Evolutionary conservation across 2,113 vertebrate genomes (phyloP), one percentile per base, ranked within the genome.

Genomic region (Empidonax traillii): DNA sequence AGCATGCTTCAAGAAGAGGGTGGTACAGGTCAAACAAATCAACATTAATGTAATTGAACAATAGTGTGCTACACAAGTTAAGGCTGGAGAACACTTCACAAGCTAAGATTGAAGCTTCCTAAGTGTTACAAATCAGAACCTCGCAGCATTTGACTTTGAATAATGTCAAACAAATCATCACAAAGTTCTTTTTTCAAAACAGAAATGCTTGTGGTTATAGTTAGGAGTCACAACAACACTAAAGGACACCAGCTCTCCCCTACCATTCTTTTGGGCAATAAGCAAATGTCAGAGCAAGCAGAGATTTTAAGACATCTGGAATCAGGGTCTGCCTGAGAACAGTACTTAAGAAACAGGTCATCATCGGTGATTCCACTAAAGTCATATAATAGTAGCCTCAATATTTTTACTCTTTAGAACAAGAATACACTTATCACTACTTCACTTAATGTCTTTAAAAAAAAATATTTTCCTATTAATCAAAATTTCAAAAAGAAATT

Each of bases 341-440:
- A 44, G 51, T 1, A 74, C 9, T 47, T 58, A 84, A 84, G 20
- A 30, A 90, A 74, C 10, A 44, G 24, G 24, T 66, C 37, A 30
- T 31, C 0, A 0, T 16, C 4, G 2, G 0, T 47, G 21, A 66
- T 56, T 80, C 24, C 44, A 63, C 24, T 1, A 3, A 69, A 31
- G 46, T 63, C 49, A 76, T 3, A 47, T 30, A 37, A 67, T 9
- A 83, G 18, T 6, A 73, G 13, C 20, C n/a, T 56, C 18, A 79
- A 6, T 51, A 71, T 47, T 78, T 61, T 85, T 62, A 76, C 10
- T 63, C 22, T 58, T 30, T 62, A 83, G 49, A 94, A 37, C 31
- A 90, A 68, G 10, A 91, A 67, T 49, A 73, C 25, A 82, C 31
- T 28, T 25, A 63, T 43, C 59, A 30, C 30, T 74, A 18, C 8